Evolutionary conservation across 2,888 invertebrate genomes (phyloP).

Genomic region (Drosophila maculinotata): DNA sequence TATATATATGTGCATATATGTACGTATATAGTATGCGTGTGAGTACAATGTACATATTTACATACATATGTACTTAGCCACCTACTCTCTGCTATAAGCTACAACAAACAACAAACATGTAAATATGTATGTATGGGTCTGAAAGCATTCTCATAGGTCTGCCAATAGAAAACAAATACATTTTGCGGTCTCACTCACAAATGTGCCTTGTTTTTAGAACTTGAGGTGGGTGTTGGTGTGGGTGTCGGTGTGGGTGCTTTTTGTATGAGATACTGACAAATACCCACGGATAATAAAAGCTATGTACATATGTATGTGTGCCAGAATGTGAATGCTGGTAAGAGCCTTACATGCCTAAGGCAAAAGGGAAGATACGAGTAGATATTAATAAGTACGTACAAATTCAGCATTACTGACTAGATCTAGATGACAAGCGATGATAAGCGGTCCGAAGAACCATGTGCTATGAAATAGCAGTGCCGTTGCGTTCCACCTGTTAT

Average conservation of each 20-base stretch:
- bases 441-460: too few relatives aligned
- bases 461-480: too few relatives aligned
- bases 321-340: conserved; percentile 1
- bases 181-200: conserved; percentile 43
- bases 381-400: not conserved
- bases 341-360: not conserved
- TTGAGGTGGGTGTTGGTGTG: not conserved
- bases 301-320: not conserved
- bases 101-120: conserved; percentile 21
- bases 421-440: too few relatives aligned
- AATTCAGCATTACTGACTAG: too few relatives aligned
- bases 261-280: not conserved
- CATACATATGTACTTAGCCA: not conserved
- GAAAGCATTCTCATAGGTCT: conserved; percentile 37
- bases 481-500: too few relatives aligned
- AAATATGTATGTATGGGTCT: conserved; percentile 2
- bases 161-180: conserved; percentile 39
- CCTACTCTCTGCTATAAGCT: conserved; percentile 8
- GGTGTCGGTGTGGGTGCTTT: not conserved
- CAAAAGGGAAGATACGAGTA: not conserved
- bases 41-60: too few relatives aligned
- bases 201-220: conserved; percentile 23
- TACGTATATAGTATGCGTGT: not conserved
- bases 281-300: conserved; percentile 12
- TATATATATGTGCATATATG: not conserved